Base-by-base conservation (phyloP, 2,888 invertebrate species). In the Philereme vetulata region DNA sequence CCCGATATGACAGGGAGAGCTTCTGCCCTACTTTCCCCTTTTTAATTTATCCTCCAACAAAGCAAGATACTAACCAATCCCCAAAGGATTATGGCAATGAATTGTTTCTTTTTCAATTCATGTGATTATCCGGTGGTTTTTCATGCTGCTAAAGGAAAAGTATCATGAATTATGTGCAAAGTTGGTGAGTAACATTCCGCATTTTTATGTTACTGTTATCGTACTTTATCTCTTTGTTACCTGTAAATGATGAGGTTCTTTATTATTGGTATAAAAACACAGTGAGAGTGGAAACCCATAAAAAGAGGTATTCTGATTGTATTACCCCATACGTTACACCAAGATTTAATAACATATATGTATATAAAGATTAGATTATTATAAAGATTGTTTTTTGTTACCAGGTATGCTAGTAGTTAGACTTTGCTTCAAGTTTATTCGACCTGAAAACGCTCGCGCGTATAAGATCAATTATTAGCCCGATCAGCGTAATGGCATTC, bases 141-240 rank as follows among this genome's bases (percentile, higher is more conserved):
- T 68, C 79, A 84, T 84, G 84, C 84, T 81, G 70, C 48, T 55
- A 65, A 82, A 96, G 96, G 94, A 96, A 96, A 94, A 96, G 96
- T 87, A 95, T 96, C 84, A 94, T 96, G 91, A 95, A 96, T 92
- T 96, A 96, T 85, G 95, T 96, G 80, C 96, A 96, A 92, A 95
- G 96, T 90, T 96, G 96, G 96, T 96, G 93, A 95, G 96, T 93
- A 58, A 55, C 67, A 62, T 62, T 51, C 51, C 51, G 60, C 50
- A 51, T 60, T 51, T 64, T 64, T 59, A 60, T 56, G 56, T 56
- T 45, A 54, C 50, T 42, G 45, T 56, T 52, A 49, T 62, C 44
- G 56, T 62, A 51, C 58, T 61, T 67, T 64, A 51, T 65, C 47
- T 58, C 45, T 62, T 61, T 59, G 59, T 60, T 58, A 45, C 52